phyloP scores from a whole-genome alignment of 1,140 invertebrate genomes.

The Phthorimaea operculella region DNA sequence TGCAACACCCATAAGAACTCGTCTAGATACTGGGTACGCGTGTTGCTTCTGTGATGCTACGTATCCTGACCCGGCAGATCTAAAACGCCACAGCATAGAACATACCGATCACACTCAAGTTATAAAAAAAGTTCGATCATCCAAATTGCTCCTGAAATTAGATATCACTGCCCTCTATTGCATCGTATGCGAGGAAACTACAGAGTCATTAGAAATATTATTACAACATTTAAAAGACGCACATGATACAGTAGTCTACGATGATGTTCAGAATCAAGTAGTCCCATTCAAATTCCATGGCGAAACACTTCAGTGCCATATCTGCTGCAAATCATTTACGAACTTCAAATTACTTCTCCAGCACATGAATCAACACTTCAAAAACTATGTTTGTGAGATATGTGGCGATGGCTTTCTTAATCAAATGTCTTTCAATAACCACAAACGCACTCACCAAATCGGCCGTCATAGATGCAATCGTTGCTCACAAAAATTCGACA shows the following conservation, averaged over 20 bases:
- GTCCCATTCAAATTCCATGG: constrained; percentile 35
- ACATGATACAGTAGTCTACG: constrained; percentile 26
- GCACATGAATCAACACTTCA: constrained; percentile 40
- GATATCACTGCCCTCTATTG: constrained; percentile 43
- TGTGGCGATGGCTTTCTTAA: constrained; percentile 47
- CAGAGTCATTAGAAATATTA: constrained; percentile 20
- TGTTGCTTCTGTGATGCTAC: constrained; percentile 19
- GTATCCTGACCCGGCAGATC: constrained; percentile 10
- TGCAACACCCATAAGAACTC: constrained; percentile 17
- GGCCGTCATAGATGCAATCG: constrained; percentile 26
- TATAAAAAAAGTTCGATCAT: neutral
- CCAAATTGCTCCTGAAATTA: constrained; percentile 31
- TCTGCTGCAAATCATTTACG: constrained; percentile 32
- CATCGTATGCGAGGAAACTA: constrained; percentile 21
- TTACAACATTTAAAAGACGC: constrained; percentile 25
- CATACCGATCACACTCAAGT: too few species aligned
- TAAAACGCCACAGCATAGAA: constrained; percentile 18
- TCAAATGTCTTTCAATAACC: constrained; percentile 53
- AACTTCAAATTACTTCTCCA: constrained; percentile 32
- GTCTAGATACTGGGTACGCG: constrained; percentile 9
- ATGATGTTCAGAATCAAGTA: constrained; percentile 32
- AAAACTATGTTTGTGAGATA: constrained; percentile 32
- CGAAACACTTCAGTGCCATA: constrained; percentile 23
- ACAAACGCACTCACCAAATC: constrained; percentile 62
- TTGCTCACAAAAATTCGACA: constrained; percentile 9